Evolutionary conservation across 2,888 invertebrate genomes (phyloP).

Genomic region (Cataglyphis livida): DNA sequence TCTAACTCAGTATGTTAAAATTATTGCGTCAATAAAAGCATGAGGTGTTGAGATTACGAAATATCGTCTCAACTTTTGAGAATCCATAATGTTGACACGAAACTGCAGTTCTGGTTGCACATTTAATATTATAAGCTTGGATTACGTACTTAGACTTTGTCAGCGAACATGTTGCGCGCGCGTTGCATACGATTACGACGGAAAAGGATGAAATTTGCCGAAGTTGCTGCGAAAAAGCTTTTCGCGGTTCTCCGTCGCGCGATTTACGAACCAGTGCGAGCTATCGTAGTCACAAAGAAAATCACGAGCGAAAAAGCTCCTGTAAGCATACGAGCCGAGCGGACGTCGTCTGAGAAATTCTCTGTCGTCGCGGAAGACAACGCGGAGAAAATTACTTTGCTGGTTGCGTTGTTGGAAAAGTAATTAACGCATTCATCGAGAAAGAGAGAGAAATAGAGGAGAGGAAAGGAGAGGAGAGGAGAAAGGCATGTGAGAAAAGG

Average conservation of each 20-base stretch:
- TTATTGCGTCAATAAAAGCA: neutral
- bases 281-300: conserved; percentile 16
- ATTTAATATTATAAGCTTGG: conserved; percentile 47
- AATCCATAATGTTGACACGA: conserved; percentile 14
- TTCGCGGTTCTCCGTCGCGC: neutral
- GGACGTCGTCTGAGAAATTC: conserved; percentile 22
- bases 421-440: conserved; percentile 44
- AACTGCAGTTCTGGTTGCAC: conserved; percentile 25
- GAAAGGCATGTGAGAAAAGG: neutral
- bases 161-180: neutral
- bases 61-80: conserved; percentile 21
- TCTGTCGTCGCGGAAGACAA: conserved; percentile 23
- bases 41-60: conserved; percentile 23
- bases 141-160: conserved; percentile 26
- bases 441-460: neutral
- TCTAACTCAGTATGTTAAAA: neutral
- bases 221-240: conserved; percentile 40
- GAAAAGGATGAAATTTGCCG: conserved; percentile 15
- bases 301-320: neutral
- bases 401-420: conserved; percentile 41
- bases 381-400: conserved; percentile 33
- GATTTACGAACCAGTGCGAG: conserved; percentile 17
- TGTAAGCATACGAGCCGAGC: neutral
- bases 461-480: neutral
- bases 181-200: neutral